Conservation (phyloP, 2,797 vertebrate genomes). For the Sparidentex hasta region DNA sequence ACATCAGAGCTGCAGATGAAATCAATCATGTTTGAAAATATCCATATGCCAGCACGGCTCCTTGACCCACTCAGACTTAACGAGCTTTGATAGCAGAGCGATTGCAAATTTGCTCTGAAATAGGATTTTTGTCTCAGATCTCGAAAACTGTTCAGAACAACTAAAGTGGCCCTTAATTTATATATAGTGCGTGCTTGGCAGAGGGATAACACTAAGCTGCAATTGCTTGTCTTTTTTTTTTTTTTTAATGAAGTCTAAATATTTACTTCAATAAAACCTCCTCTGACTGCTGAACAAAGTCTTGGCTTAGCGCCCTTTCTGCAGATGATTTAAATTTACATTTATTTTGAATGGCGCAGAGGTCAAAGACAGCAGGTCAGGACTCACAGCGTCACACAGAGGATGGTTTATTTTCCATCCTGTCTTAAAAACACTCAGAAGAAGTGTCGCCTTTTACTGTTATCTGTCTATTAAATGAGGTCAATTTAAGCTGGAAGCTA, state of each 20-base stretch:
- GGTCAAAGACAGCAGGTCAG: conserved; percentile 41
- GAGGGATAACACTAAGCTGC: conserved; percentile 24
- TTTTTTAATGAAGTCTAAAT: conserved; percentile 39
- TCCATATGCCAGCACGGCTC: conserved; percentile 50
- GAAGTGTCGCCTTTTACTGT: conserved; percentile 12
- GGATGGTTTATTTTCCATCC: conserved; percentile 20
- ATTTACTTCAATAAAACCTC: conserved; percentile 40
- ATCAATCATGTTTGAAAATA: conserved; percentile 62
- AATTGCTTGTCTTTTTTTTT: conserved; percentile 9
- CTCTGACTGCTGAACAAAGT: conserved; percentile 17
- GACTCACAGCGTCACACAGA: conserved; percentile 6
- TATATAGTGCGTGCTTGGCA: conserved; percentile 5
- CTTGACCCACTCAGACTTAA: conserved; percentile 65
- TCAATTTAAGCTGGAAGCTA: conserved; percentile 24
- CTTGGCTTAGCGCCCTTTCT: conserved; percentile 29
- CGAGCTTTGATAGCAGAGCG: conserved; percentile 54
- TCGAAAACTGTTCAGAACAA: conserved; percentile 38
- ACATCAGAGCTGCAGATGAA: conserved; percentile 47
- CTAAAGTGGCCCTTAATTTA: conserved; percentile 31
- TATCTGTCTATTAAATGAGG: conserved; percentile 3
- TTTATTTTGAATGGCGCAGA: conserved; percentile 28
- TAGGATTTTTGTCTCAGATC: conserved; percentile 49
- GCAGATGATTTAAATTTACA: conserved; percentile 13
- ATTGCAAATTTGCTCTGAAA: conserved; percentile 58
- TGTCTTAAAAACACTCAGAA: conserved; percentile 27